A percentile compares a stretch with the other conserved stretches of the same genome.
Conservation (phyloP, 2,113 vertebrate genomes). For the Elephas maximus region DNA sequence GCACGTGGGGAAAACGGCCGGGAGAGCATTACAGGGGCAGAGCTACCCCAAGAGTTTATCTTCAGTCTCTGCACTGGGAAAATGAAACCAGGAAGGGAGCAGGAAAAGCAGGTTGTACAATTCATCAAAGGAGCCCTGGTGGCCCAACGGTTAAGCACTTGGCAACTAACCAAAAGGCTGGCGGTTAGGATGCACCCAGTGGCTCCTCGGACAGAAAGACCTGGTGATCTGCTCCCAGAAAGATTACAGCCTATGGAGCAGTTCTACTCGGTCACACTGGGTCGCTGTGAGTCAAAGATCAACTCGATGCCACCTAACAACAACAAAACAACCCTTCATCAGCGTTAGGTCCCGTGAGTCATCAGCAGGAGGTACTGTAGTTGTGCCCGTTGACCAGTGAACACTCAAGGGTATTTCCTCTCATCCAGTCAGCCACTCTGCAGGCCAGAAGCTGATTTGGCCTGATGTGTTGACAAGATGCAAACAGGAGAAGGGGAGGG, state of each 20-base stretch:
- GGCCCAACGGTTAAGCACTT: neutral
- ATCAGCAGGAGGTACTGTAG: neutral
- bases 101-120: neutral
- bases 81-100: neutral
- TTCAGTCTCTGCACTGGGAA: conserved; percentile 40
- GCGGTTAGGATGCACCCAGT: neutral
- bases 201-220: neutral
- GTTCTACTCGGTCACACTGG: neutral
- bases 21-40: neutral
- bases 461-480: neutral
- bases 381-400: neutral
- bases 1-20: conserved; percentile 28
- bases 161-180: neutral
- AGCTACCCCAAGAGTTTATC: conserved; percentile 73
- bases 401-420: neutral
- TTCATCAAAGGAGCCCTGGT: neutral
- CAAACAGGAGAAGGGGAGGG: neutral
- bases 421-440: neutral
- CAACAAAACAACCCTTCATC: neutral
- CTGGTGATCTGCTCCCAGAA: neutral
- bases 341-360: neutral
- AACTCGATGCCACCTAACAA: neutral
- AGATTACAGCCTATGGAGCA: neutral
- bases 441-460: neutral
- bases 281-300: neutral